A percentile compares a stretch with the other conserved stretches of the same genome.
These are phyloP conservation scores for Lycocerus yunnanus DNA, from an alignment of 2,888 invertebrate species.

Conservation along the genomic window DNA sequence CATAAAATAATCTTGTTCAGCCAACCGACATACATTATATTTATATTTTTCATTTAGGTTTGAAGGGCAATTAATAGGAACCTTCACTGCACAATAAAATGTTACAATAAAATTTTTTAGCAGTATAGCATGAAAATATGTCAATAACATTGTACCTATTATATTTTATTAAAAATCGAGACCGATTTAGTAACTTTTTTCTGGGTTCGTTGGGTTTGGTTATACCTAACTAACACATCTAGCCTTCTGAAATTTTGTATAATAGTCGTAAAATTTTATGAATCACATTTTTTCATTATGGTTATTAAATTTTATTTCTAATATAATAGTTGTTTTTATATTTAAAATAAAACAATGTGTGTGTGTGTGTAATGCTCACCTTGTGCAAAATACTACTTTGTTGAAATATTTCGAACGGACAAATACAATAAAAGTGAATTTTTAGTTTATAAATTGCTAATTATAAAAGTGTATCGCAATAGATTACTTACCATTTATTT, in stretches of 20 bases:
- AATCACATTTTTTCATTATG: not conserved
- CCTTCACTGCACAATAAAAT: not conserved
- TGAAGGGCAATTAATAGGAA: conserved; percentile 22
- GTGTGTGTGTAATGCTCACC: not conserved
- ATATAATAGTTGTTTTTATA: not conserved
- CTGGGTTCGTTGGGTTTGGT: not conserved
- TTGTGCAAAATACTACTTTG: not conserved
- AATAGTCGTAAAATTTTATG: not conserved
- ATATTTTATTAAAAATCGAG: not conserved
- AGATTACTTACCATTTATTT: not conserved
- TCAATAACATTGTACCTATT: not conserved
- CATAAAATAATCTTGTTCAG: conserved; percentile 5
- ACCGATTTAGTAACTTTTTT: not conserved
- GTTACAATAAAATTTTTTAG: not conserved
- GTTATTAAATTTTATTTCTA: not conserved
- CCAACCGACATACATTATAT: conserved; percentile 7
- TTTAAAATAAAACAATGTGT: not conserved
- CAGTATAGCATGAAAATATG: not conserved
- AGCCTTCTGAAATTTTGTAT: not conserved
- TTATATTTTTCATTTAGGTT: conserved; percentile 2
- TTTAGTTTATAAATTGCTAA: not conserved
- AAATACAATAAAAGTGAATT: not conserved
- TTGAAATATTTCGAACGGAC: not conserved
- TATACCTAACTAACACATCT: not conserved
- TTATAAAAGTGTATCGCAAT: not conserved